These are phyloP conservation scores for Casuarius casuarius DNA, from an alignment of 2,113 vertebrate species.

Conservation along the genomic window DNA sequence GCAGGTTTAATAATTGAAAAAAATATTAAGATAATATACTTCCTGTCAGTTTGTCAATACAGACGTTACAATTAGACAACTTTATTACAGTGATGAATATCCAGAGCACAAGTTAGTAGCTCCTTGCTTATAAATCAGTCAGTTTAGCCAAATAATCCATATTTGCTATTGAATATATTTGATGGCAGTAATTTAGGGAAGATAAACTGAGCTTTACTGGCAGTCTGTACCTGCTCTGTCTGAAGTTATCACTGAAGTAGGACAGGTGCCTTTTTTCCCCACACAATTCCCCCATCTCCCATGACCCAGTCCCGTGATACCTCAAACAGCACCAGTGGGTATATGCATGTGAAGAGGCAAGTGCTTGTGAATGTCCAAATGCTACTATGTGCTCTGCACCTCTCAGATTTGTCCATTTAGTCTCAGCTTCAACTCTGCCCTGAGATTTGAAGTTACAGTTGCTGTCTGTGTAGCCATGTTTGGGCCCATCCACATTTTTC, in stretches of 20 bases:
- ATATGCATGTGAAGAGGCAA: not conserved
- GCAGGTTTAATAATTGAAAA: not conserved
- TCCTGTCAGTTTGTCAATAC: conserved; percentile 34
- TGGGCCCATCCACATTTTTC: not conserved
- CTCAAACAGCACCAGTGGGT: not conserved
- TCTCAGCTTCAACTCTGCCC: not conserved
- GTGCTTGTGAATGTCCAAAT: not conserved
- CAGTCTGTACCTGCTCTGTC: not conserved
- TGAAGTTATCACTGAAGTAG: not conserved
- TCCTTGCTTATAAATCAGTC: not conserved
- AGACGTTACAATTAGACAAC: conserved; percentile 28
- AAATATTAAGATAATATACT: not conserved
- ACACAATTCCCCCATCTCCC: not conserved
- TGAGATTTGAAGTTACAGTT: not conserved
- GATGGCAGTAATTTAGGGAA: not conserved
- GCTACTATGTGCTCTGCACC: no score
- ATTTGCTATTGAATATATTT: not conserved
- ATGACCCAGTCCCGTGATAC: not conserved
- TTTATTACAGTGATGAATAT: conserved; percentile 41
- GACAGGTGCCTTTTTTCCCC: not conserved
- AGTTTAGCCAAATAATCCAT: conserved; percentile 8
- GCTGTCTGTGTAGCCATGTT: not conserved
- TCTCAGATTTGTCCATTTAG: not conserved
- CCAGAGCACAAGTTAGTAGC: not conserved
- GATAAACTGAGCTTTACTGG: not conserved